A percentile compares a stretch with the other conserved stretches of the same genome.
Conservation (phyloP, 2,888 invertebrate genomes). For the Tiphia femorata region DNA sequence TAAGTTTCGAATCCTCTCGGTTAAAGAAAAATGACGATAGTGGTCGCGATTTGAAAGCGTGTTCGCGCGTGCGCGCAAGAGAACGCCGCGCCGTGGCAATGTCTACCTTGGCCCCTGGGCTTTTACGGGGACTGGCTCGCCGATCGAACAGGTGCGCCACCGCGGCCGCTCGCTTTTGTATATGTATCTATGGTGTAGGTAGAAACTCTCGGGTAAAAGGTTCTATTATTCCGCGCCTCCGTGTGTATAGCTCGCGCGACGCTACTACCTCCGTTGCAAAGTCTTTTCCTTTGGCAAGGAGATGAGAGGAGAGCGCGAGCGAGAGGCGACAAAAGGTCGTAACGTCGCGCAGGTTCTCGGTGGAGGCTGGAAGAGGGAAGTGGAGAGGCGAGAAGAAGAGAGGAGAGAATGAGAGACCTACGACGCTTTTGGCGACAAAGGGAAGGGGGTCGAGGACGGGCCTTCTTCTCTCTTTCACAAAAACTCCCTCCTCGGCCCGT, state of each 20-base stretch:
- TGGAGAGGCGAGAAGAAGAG: slow-evolving; percentile 2
- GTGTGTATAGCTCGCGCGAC: slow-evolving; percentile 28
- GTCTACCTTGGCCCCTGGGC: slow-evolving; percentile 49
- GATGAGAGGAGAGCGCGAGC: slow-evolving; percentile 23
- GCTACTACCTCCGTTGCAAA: no score
- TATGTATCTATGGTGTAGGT: no score
- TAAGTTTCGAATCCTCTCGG: slow-evolving; percentile 1
- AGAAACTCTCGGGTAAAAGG: slow-evolving; percentile 39
- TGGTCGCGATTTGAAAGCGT: background rate
- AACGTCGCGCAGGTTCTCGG: slow-evolving; percentile 30
- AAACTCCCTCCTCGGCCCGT: slow-evolving; percentile 14
- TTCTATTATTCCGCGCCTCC: slow-evolving; percentile 39
- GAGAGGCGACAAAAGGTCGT: slow-evolving; percentile 42
- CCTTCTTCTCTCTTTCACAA: slow-evolving; percentile 17
- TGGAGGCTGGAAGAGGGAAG: no score
- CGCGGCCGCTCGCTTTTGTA: no score
- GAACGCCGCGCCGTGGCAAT: slow-evolving; percentile 41
- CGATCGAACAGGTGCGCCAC: slow-evolving; percentile 60
- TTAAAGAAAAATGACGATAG: no score
- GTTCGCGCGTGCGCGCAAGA: slow-evolving; percentile 1
- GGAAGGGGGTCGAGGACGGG: slow-evolving; percentile 31
- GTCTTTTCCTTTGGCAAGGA: slow-evolving; percentile 10
- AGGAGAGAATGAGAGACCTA: slow-evolving; percentile 17
- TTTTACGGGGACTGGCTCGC: slow-evolving; percentile 55
- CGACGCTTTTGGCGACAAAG: slow-evolving; percentile 29